A percentile compares a stretch with the other conserved stretches of the same genome.
Evolutionary conservation across 2,113 vertebrate genomes (phyloP).

Genomic region (Rhadina sibilatrix): DNA sequence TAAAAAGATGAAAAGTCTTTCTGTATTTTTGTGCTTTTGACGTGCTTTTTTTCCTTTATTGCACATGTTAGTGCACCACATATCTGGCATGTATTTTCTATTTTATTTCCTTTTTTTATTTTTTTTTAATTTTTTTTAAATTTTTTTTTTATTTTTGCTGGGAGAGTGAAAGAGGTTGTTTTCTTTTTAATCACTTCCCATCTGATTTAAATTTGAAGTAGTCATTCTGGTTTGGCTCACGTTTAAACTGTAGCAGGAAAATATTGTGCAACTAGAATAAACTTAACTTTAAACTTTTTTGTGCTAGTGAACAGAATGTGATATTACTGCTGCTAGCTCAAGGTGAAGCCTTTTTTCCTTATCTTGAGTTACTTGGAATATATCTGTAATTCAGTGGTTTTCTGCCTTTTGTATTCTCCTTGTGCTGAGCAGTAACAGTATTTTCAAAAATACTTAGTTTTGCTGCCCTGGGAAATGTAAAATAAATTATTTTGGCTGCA

Average conservation of each 20-base stretch:
- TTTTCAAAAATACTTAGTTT: not conserved
- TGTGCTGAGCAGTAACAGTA: not conserved
- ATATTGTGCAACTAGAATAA: constrained; percentile 29
- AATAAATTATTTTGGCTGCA: not conserved
- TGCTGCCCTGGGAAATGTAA: not conserved
- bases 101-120: not conserved
- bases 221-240: constrained; percentile 5
- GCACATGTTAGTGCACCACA: not conserved
- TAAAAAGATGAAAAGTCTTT: not conserved
- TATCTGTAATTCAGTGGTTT: not conserved
- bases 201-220: constrained; percentile 58
- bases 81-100: not conserved
- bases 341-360: constrained; percentile 23
- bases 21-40: not conserved
- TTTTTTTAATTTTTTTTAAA: no score
- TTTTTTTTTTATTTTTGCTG: not conserved
- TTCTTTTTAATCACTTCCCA: not conserved
- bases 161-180: not conserved
- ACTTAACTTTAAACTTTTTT: not conserved
- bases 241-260: not conserved
- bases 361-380: not conserved
- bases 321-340: not conserved
- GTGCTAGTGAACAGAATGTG: not conserved
- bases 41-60: not conserved
- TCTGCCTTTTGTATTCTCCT: not conserved